These are phyloP conservation scores for honey bee (Apis mellifera) DNA, from an alignment of 1,140 invertebrate species.

Conservation along the genomic window DNA sequence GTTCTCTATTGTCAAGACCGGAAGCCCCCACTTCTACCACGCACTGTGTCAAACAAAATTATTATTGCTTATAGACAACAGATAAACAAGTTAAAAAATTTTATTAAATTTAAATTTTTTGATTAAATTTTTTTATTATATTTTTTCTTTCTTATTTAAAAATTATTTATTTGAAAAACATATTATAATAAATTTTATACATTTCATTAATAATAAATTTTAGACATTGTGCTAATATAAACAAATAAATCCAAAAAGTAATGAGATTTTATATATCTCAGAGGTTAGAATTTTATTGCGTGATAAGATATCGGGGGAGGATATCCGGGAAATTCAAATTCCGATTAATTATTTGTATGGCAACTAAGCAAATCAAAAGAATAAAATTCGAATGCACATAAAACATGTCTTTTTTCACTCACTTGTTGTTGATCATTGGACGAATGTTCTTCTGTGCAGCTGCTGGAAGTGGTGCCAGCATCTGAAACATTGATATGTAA, in stretches of 20 bases:
- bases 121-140: neutral
- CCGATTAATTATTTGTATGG: neutral
- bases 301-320: neutral
- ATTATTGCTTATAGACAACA: neutral
- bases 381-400: neutral
- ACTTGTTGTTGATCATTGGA: slow-evolving; percentile 76
- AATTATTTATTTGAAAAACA: neutral
- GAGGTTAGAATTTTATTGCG: neutral
- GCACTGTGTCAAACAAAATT: slow-evolving; percentile 66
- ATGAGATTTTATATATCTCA: too few species aligned
- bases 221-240: too few species aligned
- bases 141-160: neutral
- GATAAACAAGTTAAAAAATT: neutral
- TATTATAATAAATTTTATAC: too few species aligned
- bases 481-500: slow-evolving; percentile 53
- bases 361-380: neutral
- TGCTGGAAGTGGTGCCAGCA: slow-evolving; percentile 66
- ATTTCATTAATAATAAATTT: too few species aligned
- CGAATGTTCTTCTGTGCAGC: slow-evolving; percentile 71
- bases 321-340: neutral
- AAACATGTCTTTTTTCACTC: slow-evolving; percentile 18
- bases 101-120: too few species aligned
- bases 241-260: neutral
- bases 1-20: slow-evolving; percentile 74
- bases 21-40: slow-evolving; percentile 77